A percentile compares a stretch with the other conserved stretches of the same genome.
Conservation (phyloP, 2,797 vertebrate genomes). For the Gymnothorax javanicus region DNA sequence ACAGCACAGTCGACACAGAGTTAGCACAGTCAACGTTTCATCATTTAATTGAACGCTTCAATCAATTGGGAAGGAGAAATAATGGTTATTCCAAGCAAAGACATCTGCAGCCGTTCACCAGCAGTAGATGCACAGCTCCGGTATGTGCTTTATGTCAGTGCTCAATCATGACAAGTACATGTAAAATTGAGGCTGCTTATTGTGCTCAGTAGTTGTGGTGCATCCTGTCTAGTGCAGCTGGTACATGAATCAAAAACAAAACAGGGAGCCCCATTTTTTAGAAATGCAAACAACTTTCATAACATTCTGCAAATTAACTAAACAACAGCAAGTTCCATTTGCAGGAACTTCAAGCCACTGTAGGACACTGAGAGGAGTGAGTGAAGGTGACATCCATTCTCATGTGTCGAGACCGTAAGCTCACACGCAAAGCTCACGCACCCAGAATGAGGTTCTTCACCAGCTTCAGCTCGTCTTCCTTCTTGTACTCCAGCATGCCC, state of each 20-base stretch:
- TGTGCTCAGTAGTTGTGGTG: neutral
- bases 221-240: too few species aligned
- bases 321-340: neutral
- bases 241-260: neutral
- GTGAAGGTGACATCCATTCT: neutral
- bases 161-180: neutral
- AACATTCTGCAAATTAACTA: neutral
- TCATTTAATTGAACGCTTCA: neutral
- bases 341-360: neutral
- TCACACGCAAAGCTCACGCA: constrained; percentile 49
- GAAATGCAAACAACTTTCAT: neutral
- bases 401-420: too few species aligned
- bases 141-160: neutral
- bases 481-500: constrained; percentile 92
- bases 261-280: neutral
- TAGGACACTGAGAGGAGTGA: neutral
- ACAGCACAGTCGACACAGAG: too few species aligned
- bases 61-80: neutral
- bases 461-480: constrained; percentile 85
- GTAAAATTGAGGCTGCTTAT: neutral
- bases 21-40: too few species aligned
- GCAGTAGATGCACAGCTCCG: neutral
- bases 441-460: constrained; percentile 89
- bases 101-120: neutral
- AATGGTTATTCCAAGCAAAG: neutral